Evolutionary conservation across 2,888 invertebrate species (phyloP).

Genomic region (Sphaeridia pumilis): DNA sequence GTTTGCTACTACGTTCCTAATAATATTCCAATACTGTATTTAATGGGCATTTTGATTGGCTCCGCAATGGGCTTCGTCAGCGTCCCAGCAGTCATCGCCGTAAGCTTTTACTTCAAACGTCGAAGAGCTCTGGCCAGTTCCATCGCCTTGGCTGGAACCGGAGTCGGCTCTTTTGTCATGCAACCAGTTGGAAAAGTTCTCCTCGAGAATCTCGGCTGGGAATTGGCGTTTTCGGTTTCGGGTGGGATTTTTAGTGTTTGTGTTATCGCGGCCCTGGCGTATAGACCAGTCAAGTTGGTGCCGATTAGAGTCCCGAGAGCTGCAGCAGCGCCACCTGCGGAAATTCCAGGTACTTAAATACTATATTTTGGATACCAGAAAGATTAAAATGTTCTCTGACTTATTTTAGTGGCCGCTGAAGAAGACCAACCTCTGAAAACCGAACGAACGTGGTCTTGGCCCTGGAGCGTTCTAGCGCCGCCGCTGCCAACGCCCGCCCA

Average conservation of each 20-base stretch:
- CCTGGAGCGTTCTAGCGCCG: too few relatives aligned
- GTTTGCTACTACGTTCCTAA: slow-evolving; percentile 38
- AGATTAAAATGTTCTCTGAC: too few relatives aligned
- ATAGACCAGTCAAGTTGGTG: slow-evolving; percentile 50
- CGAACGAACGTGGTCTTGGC: too few relatives aligned
- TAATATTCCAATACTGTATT: slow-evolving; percentile 18
- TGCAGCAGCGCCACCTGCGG: neutral
- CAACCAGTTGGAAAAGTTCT: slow-evolving; percentile 60
- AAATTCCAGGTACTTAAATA: too few relatives aligned
- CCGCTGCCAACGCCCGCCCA: too few relatives aligned
- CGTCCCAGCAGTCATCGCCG: slow-evolving; percentile 86
- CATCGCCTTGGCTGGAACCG: slow-evolving; percentile 90
- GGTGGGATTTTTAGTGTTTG: slow-evolving; percentile 63
- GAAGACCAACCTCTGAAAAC: too few relatives aligned
- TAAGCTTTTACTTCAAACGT: slow-evolving; percentile 94
- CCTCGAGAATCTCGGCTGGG: slow-evolving; percentile 58
- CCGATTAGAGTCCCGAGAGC: neutral
- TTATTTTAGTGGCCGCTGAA: too few relatives aligned
- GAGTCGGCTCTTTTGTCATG: slow-evolving; percentile 79
- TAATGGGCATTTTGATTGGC: slow-evolving; percentile 42
- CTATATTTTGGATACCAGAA: too few relatives aligned
- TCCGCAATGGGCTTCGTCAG: slow-evolving; percentile 90
- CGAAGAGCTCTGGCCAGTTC: slow-evolving; percentile 92
- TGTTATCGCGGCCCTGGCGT: slow-evolving; percentile 63
- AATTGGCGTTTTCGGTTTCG: slow-evolving; percentile 58